Evolutionary conservation across 2,888 invertebrate species (phyloP).

Genomic region (Drosophila hamatofila): DNA sequence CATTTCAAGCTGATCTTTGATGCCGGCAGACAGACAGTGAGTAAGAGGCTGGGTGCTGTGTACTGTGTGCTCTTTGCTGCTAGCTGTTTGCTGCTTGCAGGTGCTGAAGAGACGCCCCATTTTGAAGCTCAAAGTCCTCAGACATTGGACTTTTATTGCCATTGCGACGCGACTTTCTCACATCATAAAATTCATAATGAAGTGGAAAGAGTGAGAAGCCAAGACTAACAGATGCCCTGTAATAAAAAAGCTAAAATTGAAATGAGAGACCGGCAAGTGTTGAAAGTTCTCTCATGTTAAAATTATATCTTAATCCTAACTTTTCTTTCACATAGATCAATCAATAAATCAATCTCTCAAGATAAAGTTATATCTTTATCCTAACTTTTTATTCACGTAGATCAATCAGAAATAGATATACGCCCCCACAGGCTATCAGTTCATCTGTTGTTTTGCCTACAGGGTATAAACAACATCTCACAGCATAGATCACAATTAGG

Average conservation of each 20-base stretch:
- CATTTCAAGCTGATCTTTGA: conserved; percentile 66
- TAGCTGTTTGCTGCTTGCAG: conserved; percentile 36
- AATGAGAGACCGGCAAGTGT: neutral
- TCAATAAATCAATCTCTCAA: too few species aligned
- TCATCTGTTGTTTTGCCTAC: neutral
- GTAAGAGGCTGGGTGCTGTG: conserved; percentile 11
- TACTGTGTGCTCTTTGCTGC: conserved; percentile 24
- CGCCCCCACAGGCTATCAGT: neutral
- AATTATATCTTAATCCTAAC: neutral
- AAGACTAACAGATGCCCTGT: conserved; percentile 16
- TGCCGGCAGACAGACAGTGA: conserved; percentile 38
- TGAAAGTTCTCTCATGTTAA: too few species aligned
- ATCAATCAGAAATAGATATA: neutral
- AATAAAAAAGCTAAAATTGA: neutral
- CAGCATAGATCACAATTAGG: conserved; percentile 43
- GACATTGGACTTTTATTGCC: conserved; percentile 50
- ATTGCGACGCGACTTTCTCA: conserved; percentile 57
- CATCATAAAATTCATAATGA: conserved; percentile 34
- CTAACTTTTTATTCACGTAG: neutral
- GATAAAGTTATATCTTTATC: neutral
- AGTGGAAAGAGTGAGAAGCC: neutral
- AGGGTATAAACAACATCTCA: conserved; percentile 29
- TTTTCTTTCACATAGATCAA: neutral
- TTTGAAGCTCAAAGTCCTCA: conserved; percentile 39
- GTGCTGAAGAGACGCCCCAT: conserved; percentile 49